phyloP scores from a whole-genome alignment of 2,888 invertebrate genomes.

The Brachypalpus laphriformis region DNA sequence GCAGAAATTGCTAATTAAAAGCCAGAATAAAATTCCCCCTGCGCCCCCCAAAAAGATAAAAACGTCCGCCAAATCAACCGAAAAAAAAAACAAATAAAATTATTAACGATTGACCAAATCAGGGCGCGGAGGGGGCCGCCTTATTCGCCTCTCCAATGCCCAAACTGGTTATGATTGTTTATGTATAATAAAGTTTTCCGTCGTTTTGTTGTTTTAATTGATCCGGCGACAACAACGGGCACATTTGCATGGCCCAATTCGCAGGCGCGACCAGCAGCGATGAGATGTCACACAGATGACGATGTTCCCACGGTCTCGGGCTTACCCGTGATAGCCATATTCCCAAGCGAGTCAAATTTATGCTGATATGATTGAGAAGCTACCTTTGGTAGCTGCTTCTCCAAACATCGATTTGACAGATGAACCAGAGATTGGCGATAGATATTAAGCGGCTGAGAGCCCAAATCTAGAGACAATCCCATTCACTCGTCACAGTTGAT shows the following conservation, averaged over 20 bases:
- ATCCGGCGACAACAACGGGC: constrained; percentile 19
- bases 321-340: constrained; percentile 44
- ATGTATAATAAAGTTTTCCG: constrained; percentile 21
- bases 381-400: constrained; percentile 35
- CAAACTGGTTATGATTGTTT: constrained; percentile 56
- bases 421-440: constrained; percentile 65
- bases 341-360: constrained; percentile 72
- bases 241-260: constrained; percentile 63
- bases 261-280: constrained; percentile 35
- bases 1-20: constrained; percentile 38
- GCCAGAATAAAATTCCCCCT: not conserved
- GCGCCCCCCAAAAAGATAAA: not conserved
- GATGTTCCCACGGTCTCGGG: constrained; percentile 52
- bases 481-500: constrained; percentile 70
- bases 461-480: constrained; percentile 48
- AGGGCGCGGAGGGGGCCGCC: constrained; percentile 4
- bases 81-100: constrained; percentile 31
- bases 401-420: constrained; percentile 58
- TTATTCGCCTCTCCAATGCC: not conserved
- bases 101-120: constrained; percentile 50
- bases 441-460: constrained; percentile 37
- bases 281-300: constrained; percentile 43
- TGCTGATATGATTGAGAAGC: constrained; percentile 73
- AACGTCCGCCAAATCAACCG: constrained; percentile 5
- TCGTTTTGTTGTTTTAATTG: constrained; percentile 45